These are phyloP conservation scores for Drosophila mimica DNA, from an alignment of 2,888 invertebrate genomes.

Conservation along the genomic window DNA sequence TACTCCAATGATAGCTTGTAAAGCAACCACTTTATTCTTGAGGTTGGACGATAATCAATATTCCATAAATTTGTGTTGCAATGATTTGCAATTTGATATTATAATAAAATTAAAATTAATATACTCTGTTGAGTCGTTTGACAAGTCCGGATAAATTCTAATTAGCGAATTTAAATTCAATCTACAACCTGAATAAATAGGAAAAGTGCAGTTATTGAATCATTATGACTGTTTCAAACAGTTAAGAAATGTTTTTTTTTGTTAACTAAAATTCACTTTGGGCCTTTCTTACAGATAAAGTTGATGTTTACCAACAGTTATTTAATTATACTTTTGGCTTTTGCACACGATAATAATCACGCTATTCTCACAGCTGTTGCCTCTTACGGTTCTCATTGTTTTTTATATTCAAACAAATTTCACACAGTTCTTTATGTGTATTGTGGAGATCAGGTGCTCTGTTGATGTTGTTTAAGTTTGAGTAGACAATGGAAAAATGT, in stretches of 20 bases:
- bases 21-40: background rate
- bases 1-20: background rate
- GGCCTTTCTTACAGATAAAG: background rate
- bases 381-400: constrained; percentile 32
- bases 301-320: constrained; percentile 10
- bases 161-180: background rate
- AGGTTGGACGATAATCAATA: background rate
- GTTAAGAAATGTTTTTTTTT: constrained; percentile 1
- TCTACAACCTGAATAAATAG: background rate
- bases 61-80: background rate
- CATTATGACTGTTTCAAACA: background rate
- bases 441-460: constrained; percentile 51
- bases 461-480: constrained; percentile 29
- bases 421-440: constrained; percentile 61
- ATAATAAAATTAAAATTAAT: background rate
- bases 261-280: constrained; percentile 10
- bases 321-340: constrained; percentile 31
- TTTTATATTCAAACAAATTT: constrained; percentile 21
- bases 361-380: constrained; percentile 37
- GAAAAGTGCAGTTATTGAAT: background rate
- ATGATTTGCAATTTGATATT: background rate
- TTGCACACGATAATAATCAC: constrained; percentile 29
- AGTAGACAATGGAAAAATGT: constrained; percentile 56
- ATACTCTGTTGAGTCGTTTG: background rate
- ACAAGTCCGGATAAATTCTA: background rate